A percentile compares a stretch with the other conserved stretches of the same genome.
Evolutionary conservation across 2,797 vertebrate species (phyloP).

Genomic region (Tangara arthus): DNA sequence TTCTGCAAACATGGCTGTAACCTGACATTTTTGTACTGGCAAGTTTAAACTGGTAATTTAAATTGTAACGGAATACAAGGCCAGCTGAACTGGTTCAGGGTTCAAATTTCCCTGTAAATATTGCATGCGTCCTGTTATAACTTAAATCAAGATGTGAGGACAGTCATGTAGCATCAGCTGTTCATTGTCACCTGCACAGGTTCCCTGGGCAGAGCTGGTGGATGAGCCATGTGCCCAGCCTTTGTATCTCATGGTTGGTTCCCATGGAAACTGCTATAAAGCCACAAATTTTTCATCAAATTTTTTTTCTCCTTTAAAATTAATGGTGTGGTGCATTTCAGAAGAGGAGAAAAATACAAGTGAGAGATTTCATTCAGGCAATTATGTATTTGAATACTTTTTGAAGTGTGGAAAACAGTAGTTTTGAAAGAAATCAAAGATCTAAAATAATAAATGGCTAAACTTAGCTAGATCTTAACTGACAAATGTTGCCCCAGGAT

Average conservation of each 20-base stretch:
- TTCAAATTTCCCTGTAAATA: not conserved
- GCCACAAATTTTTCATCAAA: not conserved
- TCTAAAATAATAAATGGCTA: not conserved
- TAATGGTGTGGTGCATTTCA: not conserved
- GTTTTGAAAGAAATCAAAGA: not conserved
- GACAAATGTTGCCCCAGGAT: not conserved
- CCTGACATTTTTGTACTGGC: not conserved
- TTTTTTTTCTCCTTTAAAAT: not conserved
- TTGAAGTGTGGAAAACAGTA: not conserved
- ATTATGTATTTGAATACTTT: not conserved
- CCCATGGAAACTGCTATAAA: not conserved
- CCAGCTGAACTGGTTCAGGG: not conserved
- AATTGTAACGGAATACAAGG: conserved; percentile 1
- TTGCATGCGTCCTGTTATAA: not conserved
- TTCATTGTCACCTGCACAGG: not conserved
- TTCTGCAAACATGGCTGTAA: not conserved
- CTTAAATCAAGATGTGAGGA: accelerated
- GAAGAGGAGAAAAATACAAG: not conserved
- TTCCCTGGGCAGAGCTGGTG: not conserved
- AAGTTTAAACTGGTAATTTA: not conserved
- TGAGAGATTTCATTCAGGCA: not conserved
- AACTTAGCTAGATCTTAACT: not conserved
- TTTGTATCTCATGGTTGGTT: not conserved
- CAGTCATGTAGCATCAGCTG: not conserved
- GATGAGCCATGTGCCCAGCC: not conserved